phyloP scores from a whole-genome alignment of 2,113 vertebrate species.

The Dicrurus megarhynchus region DNA sequence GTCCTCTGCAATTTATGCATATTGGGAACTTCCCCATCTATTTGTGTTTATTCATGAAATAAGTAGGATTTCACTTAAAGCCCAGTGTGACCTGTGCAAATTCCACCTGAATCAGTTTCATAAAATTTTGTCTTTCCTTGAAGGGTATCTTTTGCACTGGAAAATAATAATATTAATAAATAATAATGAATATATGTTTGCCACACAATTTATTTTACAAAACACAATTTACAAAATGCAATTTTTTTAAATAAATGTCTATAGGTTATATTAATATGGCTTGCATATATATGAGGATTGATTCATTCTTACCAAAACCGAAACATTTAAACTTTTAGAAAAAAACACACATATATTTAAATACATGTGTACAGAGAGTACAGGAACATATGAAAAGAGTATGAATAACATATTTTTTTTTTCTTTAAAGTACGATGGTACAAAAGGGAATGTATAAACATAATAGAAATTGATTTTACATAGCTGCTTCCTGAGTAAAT shows the following conservation, averaged over 20 bases:
- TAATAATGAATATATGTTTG: background rate
- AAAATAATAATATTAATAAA: background rate
- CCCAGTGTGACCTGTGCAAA: background rate
- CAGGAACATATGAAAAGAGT: background rate
- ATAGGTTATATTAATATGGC: background rate
- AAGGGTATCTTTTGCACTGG: background rate
- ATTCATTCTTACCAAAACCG: background rate
- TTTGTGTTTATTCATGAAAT: background rate
- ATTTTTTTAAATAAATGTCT: background rate
- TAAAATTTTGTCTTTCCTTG: background rate
- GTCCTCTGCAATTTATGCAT: constrained; percentile 59
- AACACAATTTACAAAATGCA: background rate
- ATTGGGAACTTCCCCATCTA: constrained; percentile 18
- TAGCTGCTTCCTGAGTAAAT: background rate
- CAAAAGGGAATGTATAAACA: background rate
- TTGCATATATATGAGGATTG: background rate
- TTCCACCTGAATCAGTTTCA: background rate
- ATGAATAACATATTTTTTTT: background rate
- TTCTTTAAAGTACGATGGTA: background rate
- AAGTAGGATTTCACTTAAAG: background rate
- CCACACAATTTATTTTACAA: background rate
- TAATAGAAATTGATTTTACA: background rate
- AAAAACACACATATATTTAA: accelerated
- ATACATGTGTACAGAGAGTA: background rate
- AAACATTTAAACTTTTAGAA: background rate